Evolutionary conservation across 2,113 vertebrate species (phyloP).

Genomic region (Odocoileus hemionus): DNA sequence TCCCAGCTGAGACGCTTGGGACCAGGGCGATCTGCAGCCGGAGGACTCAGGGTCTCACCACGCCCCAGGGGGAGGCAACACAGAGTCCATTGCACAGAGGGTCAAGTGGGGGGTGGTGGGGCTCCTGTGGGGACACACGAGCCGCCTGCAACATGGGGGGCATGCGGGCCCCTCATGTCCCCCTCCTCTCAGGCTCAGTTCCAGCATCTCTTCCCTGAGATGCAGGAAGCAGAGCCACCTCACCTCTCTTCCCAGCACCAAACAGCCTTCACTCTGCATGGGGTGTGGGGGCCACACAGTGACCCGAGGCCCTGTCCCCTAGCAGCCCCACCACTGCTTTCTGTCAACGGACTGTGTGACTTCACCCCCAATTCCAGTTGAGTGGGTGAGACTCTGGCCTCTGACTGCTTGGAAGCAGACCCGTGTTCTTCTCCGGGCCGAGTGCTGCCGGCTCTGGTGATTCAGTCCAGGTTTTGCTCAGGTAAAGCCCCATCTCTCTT

Average conservation of each 20-base stretch:
- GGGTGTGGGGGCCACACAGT: background rate
- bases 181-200: no score
- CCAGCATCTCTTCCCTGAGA: background rate
- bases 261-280: background rate
- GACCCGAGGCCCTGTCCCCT: background rate
- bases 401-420: background rate
- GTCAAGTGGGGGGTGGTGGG: rapidly evolving
- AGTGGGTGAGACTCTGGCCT: no score
- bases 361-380: background rate
- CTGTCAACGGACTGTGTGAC: background rate
- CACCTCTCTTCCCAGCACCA: background rate
- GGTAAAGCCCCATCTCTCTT: rapidly evolving
- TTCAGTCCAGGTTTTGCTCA: background rate
- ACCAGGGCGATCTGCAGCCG: background rate
- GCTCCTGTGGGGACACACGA: background rate
- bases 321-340: background rate
- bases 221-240: background rate
- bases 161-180: background rate
- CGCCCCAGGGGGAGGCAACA: rapidly evolving
- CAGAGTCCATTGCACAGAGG: rapidly evolving
- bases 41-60: background rate
- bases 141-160: background rate
- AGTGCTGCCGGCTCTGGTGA: rapidly evolving
- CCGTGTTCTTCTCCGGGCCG: rapidly evolving
- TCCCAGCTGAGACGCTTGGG: background rate